Evolutionary conservation across 2,113 vertebrate genomes (phyloP).

Genomic region (Nycticryphes semicollaris): DNA sequence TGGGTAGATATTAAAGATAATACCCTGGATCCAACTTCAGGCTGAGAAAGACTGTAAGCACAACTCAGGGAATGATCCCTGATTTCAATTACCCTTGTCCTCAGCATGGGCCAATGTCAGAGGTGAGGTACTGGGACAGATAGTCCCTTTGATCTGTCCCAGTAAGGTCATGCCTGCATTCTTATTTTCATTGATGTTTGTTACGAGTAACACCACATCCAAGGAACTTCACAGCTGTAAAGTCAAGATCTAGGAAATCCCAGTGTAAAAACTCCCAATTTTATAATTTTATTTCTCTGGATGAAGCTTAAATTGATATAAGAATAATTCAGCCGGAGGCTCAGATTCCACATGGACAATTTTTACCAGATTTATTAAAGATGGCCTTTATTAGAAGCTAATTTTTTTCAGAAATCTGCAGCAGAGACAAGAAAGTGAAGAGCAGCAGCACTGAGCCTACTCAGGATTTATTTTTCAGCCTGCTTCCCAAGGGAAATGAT

Average conservation of each 20-base stretch:
- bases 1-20: background rate
- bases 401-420: background rate
- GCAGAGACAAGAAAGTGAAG: background rate
- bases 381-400: background rate
- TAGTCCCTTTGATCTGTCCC: slow-evolving; percentile 13
- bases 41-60: background rate
- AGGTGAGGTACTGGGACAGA: background rate
- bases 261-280: background rate
- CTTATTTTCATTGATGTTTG: background rate
- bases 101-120: slow-evolving; percentile 3
- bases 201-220: background rate
- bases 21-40: background rate
- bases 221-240: background rate
- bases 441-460: background rate
- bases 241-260: background rate
- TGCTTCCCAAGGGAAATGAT: background rate
- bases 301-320: background rate
- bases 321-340: background rate
- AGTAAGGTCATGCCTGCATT: background rate
- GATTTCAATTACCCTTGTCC: background rate
- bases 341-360: background rate
- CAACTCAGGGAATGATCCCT: background rate
- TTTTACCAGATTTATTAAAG: background rate
- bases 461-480: background rate
- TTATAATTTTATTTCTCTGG: background rate